Percentiles rank a stretch among this genome's conserved stretches.
Conservation (phyloP, 2,888 invertebrate genomes). For the Aspidiotus rigidus region DNA sequence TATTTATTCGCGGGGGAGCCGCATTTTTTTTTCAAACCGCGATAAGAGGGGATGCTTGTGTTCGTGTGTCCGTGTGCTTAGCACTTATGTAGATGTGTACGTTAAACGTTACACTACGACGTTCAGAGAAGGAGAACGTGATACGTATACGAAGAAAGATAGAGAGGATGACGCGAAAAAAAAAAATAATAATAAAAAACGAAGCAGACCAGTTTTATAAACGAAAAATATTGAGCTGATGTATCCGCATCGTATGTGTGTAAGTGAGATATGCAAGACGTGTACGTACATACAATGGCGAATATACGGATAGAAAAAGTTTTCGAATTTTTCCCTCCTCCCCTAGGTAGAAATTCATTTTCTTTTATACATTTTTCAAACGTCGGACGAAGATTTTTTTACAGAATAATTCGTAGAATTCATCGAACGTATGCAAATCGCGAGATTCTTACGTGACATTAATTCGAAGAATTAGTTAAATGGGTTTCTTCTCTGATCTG, state of each 20-base stretch:
- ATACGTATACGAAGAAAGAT: too few species aligned
- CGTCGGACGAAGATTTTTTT: background rate
- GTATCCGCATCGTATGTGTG: too few species aligned
- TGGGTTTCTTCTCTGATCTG: too few species aligned
- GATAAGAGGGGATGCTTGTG: background rate
- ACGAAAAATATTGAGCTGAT: background rate
- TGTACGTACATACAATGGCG: background rate
- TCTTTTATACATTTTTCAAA: background rate
- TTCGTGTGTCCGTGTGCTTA: background rate
- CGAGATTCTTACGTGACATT: background rate
- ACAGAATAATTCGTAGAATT: background rate
- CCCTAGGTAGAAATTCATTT: background rate
- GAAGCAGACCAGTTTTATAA: background rate
- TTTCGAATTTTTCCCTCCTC: background rate
- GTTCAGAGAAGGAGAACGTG: too few species aligned
- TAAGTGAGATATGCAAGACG: too few species aligned
- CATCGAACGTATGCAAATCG: constrained; percentile 2
- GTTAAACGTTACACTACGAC: too few species aligned
- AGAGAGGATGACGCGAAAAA: background rate
- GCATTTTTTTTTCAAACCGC: background rate
- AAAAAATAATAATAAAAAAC: too few species aligned
- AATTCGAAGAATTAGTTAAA: background rate
- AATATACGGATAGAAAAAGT: background rate
- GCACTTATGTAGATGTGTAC: too few species aligned
- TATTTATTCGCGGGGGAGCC: constrained; percentile 27